Conservation (phyloP, 2,797 vertebrate genomes). For the Sebastes hopkinsi region DNA sequence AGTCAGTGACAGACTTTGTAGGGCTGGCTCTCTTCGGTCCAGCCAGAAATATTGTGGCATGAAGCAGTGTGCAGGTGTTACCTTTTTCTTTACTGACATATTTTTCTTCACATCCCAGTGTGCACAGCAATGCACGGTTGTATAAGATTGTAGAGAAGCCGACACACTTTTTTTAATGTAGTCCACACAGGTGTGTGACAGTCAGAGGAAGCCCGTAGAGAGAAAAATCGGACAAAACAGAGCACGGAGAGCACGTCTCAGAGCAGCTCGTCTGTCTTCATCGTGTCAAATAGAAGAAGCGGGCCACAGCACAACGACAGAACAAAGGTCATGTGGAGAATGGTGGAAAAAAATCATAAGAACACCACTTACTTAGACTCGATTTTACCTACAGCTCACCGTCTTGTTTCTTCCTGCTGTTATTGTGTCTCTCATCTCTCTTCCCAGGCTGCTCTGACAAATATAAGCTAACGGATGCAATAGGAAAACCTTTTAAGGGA, state of each 20-base stretch:
- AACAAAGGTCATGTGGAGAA: constrained; percentile 44
- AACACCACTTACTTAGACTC: neutral
- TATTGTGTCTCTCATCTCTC: neutral
- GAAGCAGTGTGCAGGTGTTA: too few species aligned
- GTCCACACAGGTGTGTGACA: constrained; percentile 40
- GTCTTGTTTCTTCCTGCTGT: constrained; percentile 28
- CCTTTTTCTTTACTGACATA: too few species aligned
- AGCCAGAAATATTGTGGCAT: too few species aligned
- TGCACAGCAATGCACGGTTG: neutral
- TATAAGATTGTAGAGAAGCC: neutral
- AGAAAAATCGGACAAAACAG: constrained; percentile 9
- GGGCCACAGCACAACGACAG: constrained; percentile 26
- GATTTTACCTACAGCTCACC: constrained; percentile 24
- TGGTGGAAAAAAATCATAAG: constrained; percentile 21
- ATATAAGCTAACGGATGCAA: constrained; percentile 59
- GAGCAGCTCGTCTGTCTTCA: constrained; percentile 58
- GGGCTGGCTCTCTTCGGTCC: too few species aligned
- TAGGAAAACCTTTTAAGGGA: constrained; percentile 75
- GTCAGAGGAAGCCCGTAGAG: constrained; percentile 10
- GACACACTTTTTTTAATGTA: constrained; percentile 38
- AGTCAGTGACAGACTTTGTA: too few species aligned
- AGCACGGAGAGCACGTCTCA: constrained; percentile 31
- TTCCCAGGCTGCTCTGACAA: constrained; percentile 24
- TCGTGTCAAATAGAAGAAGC: constrained; percentile 47
- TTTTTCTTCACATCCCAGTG: neutral